Percentiles rank a stretch among this genome's conserved stretches.
Conservation (phyloP, 1,140 invertebrate genomes). For the Delia radicum region DNA sequence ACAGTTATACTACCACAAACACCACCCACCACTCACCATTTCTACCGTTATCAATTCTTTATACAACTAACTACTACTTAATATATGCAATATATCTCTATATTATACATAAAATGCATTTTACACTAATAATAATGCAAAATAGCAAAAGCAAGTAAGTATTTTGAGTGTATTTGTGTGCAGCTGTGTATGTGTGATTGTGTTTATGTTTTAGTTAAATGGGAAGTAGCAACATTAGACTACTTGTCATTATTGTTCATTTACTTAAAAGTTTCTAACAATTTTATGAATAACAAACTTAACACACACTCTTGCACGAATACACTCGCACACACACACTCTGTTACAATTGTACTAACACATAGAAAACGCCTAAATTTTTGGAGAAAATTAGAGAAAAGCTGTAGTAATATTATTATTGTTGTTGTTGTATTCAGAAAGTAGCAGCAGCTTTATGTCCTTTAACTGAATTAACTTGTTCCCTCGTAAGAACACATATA, state of each 20-base stretch:
- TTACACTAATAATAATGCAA: conserved; percentile 21
- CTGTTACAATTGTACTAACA: neutral
- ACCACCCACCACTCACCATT: neutral
- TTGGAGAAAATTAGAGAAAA: conserved; percentile 1
- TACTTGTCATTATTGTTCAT: conserved; percentile 55
- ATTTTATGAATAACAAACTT: conserved; percentile 38
- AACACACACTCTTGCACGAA: conserved; percentile 28
- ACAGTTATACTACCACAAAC: neutral
- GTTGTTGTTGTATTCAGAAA: neutral
- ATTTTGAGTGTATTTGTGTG: neutral
- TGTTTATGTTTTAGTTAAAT: neutral
- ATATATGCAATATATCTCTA: conserved; percentile 16
- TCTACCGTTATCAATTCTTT: neutral
- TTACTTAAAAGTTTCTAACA: conserved; percentile 50
- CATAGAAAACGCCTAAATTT: neutral
- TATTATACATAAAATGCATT: conserved; percentile 16
- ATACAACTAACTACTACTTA: neutral
- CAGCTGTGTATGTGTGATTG: neutral
- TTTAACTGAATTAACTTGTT: conserved; percentile 56
- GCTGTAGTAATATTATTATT: neutral
- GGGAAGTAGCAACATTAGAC: conserved; percentile 4
- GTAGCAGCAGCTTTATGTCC: conserved; percentile 28
- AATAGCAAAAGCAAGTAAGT: neutral
- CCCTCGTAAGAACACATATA: conserved; percentile 19
- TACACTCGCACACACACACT: neutral